Base-by-base conservation (phyloP, 2,797 vertebrate species). In the Paramormyrops hopkinsi region DNA sequence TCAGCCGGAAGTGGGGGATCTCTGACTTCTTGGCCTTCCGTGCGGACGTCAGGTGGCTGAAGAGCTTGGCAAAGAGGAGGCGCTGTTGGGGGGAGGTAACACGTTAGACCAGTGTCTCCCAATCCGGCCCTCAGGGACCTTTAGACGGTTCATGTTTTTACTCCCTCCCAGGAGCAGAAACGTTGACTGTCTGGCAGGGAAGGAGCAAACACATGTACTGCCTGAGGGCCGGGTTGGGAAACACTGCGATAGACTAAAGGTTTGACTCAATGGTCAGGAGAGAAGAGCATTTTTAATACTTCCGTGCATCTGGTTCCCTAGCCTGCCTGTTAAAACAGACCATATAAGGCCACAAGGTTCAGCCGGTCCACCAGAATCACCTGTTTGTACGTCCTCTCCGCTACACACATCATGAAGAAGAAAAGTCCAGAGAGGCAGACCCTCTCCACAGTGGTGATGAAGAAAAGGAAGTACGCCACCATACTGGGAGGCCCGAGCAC, bases 361-460 rank as follows among this genome's bases (percentile, higher is more conserved):
- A 19, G 41, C 41, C 41, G 7, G 76, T 82, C 53, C 46, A 3
- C 8, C 44, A 0, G 8, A 7, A 86, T 90, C 91, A 98, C 99
- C 97, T 99, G 98, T 88, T 98, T 99, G 92, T 99, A 99, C 0
- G 99, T 99, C 90, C 98, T 97, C 95, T 99, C 99, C 1, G 99
- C 98, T 90, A 99, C 99, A 90, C 98, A 99, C 97, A 99, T 98
- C 97, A 99, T 98, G 94, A 99, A 99, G 95, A 99, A 99, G 91
- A 99, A 98, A 91, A 99, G 97, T 91, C 97, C 98, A 0, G 96
- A 97, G 89, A 99, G 96, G 94, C 97, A 98, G 56, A 97, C 92
- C 88, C 98, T 96, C 85, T 99, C 97, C 90, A 99, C 93, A 1
- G 96, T 96, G 54, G 96, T 98, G 96, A 99, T 97, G 4, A 95